Conservation (phyloP, 2,797 vertebrate genomes). For the Rhadinocentrus ornatus region DNA sequence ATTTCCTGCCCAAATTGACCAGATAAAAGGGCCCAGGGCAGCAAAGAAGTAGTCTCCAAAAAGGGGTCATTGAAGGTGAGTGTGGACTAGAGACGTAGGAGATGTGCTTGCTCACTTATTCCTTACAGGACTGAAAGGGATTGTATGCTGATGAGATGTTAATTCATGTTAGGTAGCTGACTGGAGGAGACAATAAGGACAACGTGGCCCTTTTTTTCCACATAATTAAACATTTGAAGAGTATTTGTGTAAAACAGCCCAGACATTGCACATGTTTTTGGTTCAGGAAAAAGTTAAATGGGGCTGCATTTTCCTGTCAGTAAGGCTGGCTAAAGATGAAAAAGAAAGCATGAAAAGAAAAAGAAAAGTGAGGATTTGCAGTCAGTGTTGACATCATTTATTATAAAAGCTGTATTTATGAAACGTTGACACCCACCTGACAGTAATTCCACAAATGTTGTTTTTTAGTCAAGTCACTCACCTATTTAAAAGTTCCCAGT, state of each 20-base stretch:
- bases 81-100: constrained; percentile 23
- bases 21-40: neutral
- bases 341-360: neutral
- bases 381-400: constrained; percentile 15
- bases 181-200: constrained; percentile 2
- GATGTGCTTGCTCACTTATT: constrained; percentile 14
- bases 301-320: neutral
- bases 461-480: neutral
- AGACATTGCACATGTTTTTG: neutral
- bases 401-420: constrained; percentile 20
- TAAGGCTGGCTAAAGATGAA: neutral
- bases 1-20: constrained; percentile 26
- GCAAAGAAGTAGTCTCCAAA: constrained; percentile 7
- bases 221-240: constrained; percentile 3
- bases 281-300: neutral
- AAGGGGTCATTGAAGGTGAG: constrained; percentile 17
- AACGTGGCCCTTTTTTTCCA: constrained; percentile 8
- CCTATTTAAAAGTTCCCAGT: constrained; percentile 11
- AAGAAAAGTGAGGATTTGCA: neutral
- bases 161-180: constrained; percentile 25
- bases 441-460: neutral
- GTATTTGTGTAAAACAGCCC: neutral
- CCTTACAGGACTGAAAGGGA: constrained; percentile 16
- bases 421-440: constrained; percentile 2
- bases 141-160: constrained; percentile 54